A percentile compares a stretch with the other conserved stretches of the same genome.
Evolutionary conservation across 2,797 vertebrate genomes (phyloP).

Genomic region (Nyctibius grandis): DNA sequence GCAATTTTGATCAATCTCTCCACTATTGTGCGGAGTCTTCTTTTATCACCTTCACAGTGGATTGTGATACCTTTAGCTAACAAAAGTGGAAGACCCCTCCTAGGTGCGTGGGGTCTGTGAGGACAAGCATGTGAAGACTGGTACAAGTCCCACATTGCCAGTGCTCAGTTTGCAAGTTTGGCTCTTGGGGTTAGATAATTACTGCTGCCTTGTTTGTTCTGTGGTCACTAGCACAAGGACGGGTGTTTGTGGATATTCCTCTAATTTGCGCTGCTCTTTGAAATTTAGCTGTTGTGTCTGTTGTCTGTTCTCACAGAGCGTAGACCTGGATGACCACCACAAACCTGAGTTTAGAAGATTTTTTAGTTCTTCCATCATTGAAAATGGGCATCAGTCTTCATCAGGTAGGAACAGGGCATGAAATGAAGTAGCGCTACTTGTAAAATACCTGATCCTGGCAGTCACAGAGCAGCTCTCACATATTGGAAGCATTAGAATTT

Average conservation of each 20-base stretch:
- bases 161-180: neutral
- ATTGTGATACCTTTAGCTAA: neutral
- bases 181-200: neutral
- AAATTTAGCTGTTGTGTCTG: neutral
- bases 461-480: neutral
- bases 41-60: neutral
- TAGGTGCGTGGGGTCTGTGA: neutral
- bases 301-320: conserved; percentile 64
- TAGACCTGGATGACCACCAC: conserved; percentile 66
- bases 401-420: conserved; percentile 68
- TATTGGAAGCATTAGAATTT: neutral
- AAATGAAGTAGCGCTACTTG: neutral
- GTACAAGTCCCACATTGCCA: neutral
- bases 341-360: conserved; percentile 58
- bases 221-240: neutral
- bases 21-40: neutral
- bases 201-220: neutral
- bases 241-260: neutral
- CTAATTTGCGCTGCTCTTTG: neutral
- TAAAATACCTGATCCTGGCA: neutral
- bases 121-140: neutral
- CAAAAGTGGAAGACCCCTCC: neutral
- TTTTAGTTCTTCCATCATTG: conserved; percentile 59
- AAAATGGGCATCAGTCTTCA: conserved; percentile 74
- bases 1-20: neutral